Evolutionary conservation across 1,140 invertebrate genomes (phyloP).

Genomic region (Paramacrobiotus metropolitanus): DNA sequence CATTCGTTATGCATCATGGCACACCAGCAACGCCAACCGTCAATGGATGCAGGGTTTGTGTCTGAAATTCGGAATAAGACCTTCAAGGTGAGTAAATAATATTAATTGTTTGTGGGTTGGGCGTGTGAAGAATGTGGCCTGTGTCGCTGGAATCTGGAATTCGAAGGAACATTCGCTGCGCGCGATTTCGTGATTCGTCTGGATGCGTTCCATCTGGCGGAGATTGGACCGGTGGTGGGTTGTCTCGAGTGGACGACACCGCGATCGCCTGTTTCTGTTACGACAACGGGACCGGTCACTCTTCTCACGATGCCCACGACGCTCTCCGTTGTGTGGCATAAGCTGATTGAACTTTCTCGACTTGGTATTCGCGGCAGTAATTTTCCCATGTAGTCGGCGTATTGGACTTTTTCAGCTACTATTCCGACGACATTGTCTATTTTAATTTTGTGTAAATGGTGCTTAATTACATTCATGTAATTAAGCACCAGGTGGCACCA

Average conservation of each 20-base stretch:
- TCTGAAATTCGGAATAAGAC: not conserved
- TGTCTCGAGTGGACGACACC: not conserved
- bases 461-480: too few species aligned
- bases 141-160: not conserved
- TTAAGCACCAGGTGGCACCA: too few species aligned
- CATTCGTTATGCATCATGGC: not conserved
- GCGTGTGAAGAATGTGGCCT: not conserved
- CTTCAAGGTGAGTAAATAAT: not conserved
- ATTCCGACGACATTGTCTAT: too few species aligned
- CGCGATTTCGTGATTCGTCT: not conserved
- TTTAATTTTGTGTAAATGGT: too few species aligned
- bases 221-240: not conserved
- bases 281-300: too few species aligned
- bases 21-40: not conserved
- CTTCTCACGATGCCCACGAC: too few species aligned
- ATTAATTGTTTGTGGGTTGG: too few species aligned
- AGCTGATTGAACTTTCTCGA: too few species aligned
- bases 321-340: too few species aligned
- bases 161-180: not conserved
- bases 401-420: too few species aligned
- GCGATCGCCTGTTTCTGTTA: not conserved
- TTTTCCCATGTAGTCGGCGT: too few species aligned
- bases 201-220: not conserved
- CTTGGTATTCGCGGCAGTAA: too few species aligned
- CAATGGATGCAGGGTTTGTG: not conserved